Evolutionary conservation across 2,888 invertebrate species (phyloP).

Genomic region (Amphipyra berbera): DNA sequence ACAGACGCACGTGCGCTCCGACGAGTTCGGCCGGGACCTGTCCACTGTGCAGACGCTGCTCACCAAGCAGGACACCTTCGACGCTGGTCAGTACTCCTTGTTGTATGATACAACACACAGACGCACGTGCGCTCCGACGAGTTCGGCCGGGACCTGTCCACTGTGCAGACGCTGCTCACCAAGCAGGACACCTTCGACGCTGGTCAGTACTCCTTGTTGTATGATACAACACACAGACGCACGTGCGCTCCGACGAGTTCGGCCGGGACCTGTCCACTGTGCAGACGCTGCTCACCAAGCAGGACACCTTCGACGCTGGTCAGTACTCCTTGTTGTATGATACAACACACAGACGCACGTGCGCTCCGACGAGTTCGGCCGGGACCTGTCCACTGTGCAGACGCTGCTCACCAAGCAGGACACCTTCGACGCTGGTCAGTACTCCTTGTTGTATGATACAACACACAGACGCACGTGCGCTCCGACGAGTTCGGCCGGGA

Average conservation of each 20-base stretch:
- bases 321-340: conserved; percentile 15
- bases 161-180: conserved; percentile 99
- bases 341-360: conserved; percentile 97
- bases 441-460: neutral
- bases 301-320: conserved; percentile 99
- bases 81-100: conserved; percentile 92
- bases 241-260: conserved; percentile 99
- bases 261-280: conserved; percentile 99
- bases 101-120: conserved; percentile 81
- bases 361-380: conserved; percentile 98
- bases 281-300: conserved; percentile 99
- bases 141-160: conserved; percentile 98
- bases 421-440: conserved; percentile 97
- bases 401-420: conserved; percentile 99
- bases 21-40: conserved; percentile 99
- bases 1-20: conserved; percentile 98
- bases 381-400: conserved; percentile 99
- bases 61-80: conserved; percentile 99
- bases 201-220: conserved; percentile 83
- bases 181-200: conserved; percentile 99
- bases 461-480: conserved; percentile 98
- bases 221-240: conserved; percentile 92
- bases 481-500: conserved; percentile 99
- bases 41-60: conserved; percentile 99
- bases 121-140: conserved; percentile 99